Conservation (phyloP, 2,797 vertebrate genomes). For the Chloroceryle inda region DNA sequence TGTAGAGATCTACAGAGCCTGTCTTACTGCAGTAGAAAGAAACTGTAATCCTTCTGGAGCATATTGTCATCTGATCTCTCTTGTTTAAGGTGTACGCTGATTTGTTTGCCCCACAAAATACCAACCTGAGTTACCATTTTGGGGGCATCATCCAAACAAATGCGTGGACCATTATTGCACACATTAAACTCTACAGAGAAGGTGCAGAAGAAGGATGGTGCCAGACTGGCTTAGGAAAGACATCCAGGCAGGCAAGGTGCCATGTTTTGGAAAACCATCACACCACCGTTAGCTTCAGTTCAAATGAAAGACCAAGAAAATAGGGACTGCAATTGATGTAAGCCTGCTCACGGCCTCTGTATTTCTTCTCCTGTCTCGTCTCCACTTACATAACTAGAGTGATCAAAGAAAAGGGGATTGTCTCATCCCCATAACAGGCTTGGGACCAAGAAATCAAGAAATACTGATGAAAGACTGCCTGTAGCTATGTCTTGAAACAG, state of each 20-base stretch:
- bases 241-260: background rate
- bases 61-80: background rate
- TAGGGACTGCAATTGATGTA: background rate
- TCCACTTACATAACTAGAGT: background rate
- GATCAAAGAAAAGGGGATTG: background rate
- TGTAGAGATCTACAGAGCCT: background rate
- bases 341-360: fast-evolving
- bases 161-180: fast-evolving
- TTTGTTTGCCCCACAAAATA: background rate
- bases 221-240: background rate
- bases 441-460: background rate
- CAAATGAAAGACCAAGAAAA: background rate
- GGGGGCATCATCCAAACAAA: background rate
- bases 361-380: background rate
- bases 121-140: background rate
- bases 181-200: background rate
- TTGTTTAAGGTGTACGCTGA: background rate
- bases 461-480: background rate
- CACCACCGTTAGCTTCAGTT: background rate
- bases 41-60: background rate
- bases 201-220: background rate
- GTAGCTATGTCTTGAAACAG: background rate
- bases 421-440: background rate
- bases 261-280: background rate
- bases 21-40: background rate